phyloP scores from a whole-genome alignment of 2,888 invertebrate species.

The Gisinianus flammeolus region DNA sequence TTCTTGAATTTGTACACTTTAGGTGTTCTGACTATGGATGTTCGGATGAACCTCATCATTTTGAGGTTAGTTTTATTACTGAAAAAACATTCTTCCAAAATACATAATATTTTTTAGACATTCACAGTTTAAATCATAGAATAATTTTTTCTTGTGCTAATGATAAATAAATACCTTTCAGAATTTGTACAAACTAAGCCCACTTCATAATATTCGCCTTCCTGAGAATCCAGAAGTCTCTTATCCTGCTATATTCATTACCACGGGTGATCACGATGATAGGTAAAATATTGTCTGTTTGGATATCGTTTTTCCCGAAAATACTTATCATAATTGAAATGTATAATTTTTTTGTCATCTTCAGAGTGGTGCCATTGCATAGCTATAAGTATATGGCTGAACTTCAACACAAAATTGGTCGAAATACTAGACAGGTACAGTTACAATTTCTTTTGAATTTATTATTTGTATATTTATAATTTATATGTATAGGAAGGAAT shows the following conservation, averaged over 20 bases:
- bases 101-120: background rate
- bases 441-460: background rate
- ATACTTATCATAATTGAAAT: no score
- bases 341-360: constrained; percentile 72
- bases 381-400: constrained; percentile 93
- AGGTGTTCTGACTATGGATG: constrained; percentile 95
- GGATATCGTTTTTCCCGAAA: no score
- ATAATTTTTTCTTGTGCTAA: no score
- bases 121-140: no score
- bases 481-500: background rate
- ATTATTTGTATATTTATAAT: background rate
- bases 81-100: no score
- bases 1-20: no score
- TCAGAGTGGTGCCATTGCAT: constrained; percentile 97
- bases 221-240: background rate
- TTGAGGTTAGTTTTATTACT: constrained; percentile 64
- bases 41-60: constrained; percentile 84
- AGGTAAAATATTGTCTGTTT: no score
- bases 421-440: constrained; percentile 66
- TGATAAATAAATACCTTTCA: background rate
- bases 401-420: constrained; percentile 77
- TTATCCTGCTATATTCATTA: background rate
- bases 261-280: background rate
- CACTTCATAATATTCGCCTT: constrained; percentile 81
- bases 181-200: constrained; percentile 85